phyloP scores from a whole-genome alignment of 92 coral and sea anemone species.

The Chrysogorgia sp. region DNA sequence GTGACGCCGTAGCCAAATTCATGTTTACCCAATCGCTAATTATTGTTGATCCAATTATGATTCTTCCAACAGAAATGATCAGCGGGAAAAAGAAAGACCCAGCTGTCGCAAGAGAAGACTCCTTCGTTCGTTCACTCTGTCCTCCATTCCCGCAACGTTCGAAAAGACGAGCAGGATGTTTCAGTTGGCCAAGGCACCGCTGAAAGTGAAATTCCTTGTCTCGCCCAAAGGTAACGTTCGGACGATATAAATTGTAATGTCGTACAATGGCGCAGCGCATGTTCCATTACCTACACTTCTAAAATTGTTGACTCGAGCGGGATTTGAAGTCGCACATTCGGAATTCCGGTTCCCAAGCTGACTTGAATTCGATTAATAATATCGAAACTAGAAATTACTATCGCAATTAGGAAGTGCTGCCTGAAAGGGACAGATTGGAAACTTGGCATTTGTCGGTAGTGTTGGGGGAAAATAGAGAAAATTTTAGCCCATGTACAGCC shows the following conservation, averaged over 20 bases:
- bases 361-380: too few species aligned
- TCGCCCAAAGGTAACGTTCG: constrained; percentile 76
- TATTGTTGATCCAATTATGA: not conserved
- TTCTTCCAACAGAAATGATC: constrained; percentile 14
- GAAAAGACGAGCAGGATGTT: constrained; percentile 57
- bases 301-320: too few species aligned
- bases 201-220: constrained; percentile 80
- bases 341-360: too few species aligned
- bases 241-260: not conserved
- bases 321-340: too few species aligned
- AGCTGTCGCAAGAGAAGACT: constrained; percentile 34
- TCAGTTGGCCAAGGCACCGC: constrained; percentile 72
- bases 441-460: too few species aligned
- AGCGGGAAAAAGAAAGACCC: constrained; percentile 2
- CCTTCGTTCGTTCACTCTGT: constrained; percentile 69
- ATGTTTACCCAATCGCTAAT: not conserved
- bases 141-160: constrained; percentile 62
- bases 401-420: too few species aligned
- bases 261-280: not conserved
- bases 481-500: too few species aligned
- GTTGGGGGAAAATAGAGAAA: too few species aligned
- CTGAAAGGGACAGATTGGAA: too few species aligned
- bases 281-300: not conserved
- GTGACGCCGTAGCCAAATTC: not conserved
- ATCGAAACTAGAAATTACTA: too few species aligned